Evolutionary conservation across 2,113 vertebrate genomes (phyloP).

Genomic region (Calidris pygmaea): DNA sequence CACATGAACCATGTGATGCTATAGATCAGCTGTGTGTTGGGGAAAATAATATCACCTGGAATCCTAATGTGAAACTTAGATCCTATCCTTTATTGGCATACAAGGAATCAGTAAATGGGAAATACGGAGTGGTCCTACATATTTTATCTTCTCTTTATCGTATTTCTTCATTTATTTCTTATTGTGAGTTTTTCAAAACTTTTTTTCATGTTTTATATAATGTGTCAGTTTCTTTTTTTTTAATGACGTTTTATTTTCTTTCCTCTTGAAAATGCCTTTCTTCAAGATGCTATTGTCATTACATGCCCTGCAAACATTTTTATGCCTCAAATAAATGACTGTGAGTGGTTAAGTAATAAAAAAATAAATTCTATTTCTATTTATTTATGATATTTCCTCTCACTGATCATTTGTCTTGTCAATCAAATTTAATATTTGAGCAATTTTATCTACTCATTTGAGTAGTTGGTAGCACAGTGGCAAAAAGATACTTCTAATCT

Average conservation of each 20-base stretch:
- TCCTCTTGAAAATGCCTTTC: background rate
- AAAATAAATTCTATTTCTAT: background rate
- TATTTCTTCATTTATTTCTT: background rate
- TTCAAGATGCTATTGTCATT: background rate
- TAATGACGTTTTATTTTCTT: background rate
- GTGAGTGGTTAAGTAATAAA: background rate
- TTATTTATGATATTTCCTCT: background rate
- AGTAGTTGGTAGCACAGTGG: background rate
- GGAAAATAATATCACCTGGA: background rate
- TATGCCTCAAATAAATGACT: background rate
- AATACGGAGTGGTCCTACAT: background rate
- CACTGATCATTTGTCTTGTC: background rate
- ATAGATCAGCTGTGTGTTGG: background rate
- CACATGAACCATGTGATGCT: background rate
- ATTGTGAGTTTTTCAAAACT: background rate
- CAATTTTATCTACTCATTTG: background rate
- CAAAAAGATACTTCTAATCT: background rate
- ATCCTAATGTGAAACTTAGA: background rate
- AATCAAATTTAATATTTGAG: background rate
- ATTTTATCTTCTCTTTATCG: background rate
- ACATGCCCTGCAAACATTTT: background rate
- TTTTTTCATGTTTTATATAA: background rate
- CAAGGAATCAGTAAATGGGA: background rate
- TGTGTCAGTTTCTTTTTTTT: background rate
- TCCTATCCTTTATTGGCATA: background rate